These are phyloP conservation scores for Teleiodes luculella DNA, from an alignment of 2,888 invertebrate genomes.

Conservation along the genomic window DNA sequence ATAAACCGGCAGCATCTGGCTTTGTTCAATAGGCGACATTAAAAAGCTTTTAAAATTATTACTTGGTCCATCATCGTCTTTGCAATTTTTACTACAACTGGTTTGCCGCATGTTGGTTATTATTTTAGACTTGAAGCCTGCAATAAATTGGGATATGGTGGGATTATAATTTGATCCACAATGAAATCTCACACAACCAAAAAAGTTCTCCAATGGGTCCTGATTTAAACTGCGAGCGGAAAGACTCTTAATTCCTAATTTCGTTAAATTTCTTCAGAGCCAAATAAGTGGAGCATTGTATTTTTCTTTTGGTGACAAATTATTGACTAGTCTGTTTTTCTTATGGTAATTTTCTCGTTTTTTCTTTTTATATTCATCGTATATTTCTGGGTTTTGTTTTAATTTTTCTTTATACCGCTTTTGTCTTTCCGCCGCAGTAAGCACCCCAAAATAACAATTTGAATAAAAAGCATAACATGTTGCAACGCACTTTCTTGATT, in stretches of 20 bases:
- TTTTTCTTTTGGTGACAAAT: slow-evolving; percentile 19
- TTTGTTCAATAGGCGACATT: too few relatives aligned
- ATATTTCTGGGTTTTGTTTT: neutral
- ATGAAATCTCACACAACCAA: slow-evolving; percentile 21
- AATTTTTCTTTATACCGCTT: neutral
- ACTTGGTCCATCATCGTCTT: slow-evolving; percentile 9
- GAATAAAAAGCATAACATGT: too few relatives aligned
- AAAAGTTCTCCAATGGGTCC: slow-evolving; percentile 23
- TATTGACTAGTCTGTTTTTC: slow-evolving; percentile 19
- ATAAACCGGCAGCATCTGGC: too few relatives aligned
- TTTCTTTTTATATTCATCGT: neutral
- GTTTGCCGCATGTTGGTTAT: slow-evolving; percentile 13
- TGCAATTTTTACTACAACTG: too few relatives aligned
- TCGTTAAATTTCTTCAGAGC: slow-evolving; percentile 13
- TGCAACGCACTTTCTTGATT: too few relatives aligned
- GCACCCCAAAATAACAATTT: too few relatives aligned
- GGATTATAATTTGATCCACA: slow-evolving; percentile 22
- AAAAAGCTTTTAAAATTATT: neutral
- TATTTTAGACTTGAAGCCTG: slow-evolving; percentile 20
- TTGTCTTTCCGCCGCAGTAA: neutral
- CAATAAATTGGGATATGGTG: slow-evolving; percentile 22
- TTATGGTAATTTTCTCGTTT: slow-evolving; percentile 13
- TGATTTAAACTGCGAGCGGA: slow-evolving; percentile 21
- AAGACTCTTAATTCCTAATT: slow-evolving; percentile 13
- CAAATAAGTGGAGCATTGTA: slow-evolving; percentile 17